Evolutionary conservation across 2,888 invertebrate genomes (phyloP).

Genomic region (Tipula lateralis): DNA sequence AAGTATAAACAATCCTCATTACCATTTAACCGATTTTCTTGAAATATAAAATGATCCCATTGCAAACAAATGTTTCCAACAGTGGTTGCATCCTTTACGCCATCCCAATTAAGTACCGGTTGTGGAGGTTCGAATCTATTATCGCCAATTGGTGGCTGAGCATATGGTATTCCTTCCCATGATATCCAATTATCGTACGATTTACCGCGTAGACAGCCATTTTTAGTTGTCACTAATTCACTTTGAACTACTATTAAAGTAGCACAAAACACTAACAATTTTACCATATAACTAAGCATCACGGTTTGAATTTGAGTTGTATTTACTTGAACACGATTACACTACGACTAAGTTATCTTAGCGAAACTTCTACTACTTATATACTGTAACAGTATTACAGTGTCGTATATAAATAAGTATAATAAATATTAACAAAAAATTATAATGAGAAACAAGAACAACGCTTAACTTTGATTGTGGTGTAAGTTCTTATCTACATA

Average conservation of each 20-base stretch:
- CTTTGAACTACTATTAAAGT: neutral
- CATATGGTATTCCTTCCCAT: slow-evolving; percentile 64
- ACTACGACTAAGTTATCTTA: too few relatives aligned
- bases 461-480: too few relatives aligned
- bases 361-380: too few relatives aligned
- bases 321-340: neutral
- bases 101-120: slow-evolving; percentile 51
- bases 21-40: slow-evolving; percentile 48
- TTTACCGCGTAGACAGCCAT: slow-evolving; percentile 41
- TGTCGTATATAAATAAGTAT: too few relatives aligned
- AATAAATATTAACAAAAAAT: too few relatives aligned
- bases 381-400: too few relatives aligned
- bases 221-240: slow-evolving; percentile 35
- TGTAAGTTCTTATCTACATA: too few relatives aligned
- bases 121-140: slow-evolving; percentile 53
- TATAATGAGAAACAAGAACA: too few relatives aligned
- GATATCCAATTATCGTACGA: slow-evolving; percentile 50
- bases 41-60: slow-evolving; percentile 50
- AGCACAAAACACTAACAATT: neutral
- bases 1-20: slow-evolving; percentile 64
- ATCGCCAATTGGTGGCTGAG: slow-evolving; percentile 60
- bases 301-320: neutral
- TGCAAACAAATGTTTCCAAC: slow-evolving; percentile 60
- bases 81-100: slow-evolving; percentile 51
- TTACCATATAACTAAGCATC: neutral